Evolutionary conservation across 2,797 vertebrate genomes (phyloP).

Genomic region (Gastrophryne carolinensis): DNA sequence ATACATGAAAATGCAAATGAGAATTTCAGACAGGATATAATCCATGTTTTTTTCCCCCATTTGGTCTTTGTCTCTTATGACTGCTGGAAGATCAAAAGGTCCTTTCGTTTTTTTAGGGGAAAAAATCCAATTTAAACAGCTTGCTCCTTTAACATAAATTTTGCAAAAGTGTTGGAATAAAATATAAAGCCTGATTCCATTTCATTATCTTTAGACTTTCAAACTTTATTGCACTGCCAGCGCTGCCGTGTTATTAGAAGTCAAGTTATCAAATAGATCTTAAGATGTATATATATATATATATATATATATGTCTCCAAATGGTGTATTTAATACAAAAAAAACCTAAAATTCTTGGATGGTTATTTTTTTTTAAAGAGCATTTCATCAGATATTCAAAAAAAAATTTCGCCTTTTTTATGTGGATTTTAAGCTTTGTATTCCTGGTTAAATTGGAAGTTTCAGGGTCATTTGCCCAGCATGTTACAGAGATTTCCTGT

Average conservation of each 20-base stretch:
- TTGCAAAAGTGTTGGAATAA: constrained; percentile 65
- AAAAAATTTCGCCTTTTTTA: constrained; percentile 75
- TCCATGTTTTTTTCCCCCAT: constrained; percentile 35
- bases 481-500: constrained; percentile 73
- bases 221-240: constrained; percentile 68
- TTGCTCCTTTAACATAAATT: constrained; percentile 66
- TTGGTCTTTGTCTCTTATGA: constrained; percentile 65
- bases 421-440: constrained; percentile 72
- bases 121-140: constrained; percentile 68
- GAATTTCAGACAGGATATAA: constrained; percentile 62
- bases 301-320: constrained; percentile 71
- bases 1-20: constrained; percentile 62
- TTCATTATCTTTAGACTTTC: constrained; percentile 74
- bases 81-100: constrained; percentile 67
- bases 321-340: constrained; percentile 66
- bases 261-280: constrained; percentile 69
- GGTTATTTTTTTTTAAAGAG: constrained; percentile 71
- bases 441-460: constrained; percentile 71
- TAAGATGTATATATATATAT: constrained; percentile 75
- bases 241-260: constrained; percentile 78
- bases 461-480: constrained; percentile 79
- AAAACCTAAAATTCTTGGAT: constrained; percentile 73
- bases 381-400: constrained; percentile 67
- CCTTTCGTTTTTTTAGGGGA: constrained; percentile 67
- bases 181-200: constrained; percentile 70